A percentile compares a stretch with the other conserved stretches of the same genome.
Evolutionary conservation across 2,797 vertebrate genomes (phyloP).

Genomic region (Chlorospingus semifuscus): DNA sequence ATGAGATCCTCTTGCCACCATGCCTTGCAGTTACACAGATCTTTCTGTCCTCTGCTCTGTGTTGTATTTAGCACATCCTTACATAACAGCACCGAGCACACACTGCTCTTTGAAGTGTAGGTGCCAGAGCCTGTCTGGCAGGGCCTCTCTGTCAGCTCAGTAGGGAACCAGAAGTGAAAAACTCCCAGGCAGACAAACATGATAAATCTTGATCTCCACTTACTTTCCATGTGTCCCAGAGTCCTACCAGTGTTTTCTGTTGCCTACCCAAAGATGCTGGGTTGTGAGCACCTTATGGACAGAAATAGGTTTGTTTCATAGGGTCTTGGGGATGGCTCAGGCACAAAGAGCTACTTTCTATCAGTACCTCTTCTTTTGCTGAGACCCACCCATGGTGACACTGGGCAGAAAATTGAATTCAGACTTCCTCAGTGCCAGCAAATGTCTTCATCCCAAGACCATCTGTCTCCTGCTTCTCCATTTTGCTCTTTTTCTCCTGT

Average conservation of each 20-base stretch:
- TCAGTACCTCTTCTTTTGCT: neutral
- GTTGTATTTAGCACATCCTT: conserved; percentile 1
- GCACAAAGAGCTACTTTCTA: neutral
- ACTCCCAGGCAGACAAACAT: neutral
- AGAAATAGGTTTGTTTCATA: neutral
- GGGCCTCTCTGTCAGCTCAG: neutral
- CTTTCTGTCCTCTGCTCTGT: neutral
- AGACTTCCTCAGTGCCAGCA: neutral
- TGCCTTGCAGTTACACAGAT: neutral
- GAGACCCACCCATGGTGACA: neutral
- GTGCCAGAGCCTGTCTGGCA: neutral
- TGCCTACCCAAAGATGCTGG: neutral
- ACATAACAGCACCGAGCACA: neutral
- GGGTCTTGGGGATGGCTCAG: neutral
- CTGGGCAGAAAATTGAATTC: neutral
- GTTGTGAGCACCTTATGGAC: neutral
- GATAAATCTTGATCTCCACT: neutral
- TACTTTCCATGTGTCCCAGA: neutral
- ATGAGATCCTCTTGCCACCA: neutral
- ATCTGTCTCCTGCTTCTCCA: neutral
- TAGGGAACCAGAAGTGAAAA: neutral
- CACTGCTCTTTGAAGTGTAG: neutral
- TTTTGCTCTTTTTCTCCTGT: neutral
- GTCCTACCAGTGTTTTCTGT: neutral
- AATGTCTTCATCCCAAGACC: conserved; percentile 15